These are phyloP conservation scores for Nomada ruficornis DNA, from an alignment of 2,888 invertebrate genomes.

Conservation along the genomic window DNA sequence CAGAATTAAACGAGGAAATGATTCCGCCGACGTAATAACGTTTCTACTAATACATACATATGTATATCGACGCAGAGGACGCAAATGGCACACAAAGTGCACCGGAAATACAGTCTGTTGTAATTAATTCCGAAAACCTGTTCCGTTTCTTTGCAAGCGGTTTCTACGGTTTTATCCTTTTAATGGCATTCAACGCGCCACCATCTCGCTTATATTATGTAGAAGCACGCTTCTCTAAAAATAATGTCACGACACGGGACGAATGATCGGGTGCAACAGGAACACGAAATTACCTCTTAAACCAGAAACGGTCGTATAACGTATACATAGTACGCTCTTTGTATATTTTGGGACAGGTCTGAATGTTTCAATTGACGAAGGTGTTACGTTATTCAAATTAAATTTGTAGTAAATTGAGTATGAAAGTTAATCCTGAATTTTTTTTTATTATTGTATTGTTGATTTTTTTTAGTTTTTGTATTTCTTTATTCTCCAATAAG, in stretches of 20 bases:
- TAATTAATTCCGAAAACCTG: conserved; percentile 23
- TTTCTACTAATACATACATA: not conserved
- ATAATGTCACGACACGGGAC: not conserved
- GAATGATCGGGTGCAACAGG: not conserved
- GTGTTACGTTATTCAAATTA: too few species aligned
- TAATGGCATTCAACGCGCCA: not conserved
- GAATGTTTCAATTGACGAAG: too few species aligned
- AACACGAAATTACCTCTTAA: not conserved
- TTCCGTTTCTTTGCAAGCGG: conserved; percentile 2
- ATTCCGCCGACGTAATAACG: not conserved
- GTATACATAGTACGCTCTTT: not conserved
- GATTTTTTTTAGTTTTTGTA: too few species aligned
- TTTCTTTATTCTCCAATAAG: too few species aligned
- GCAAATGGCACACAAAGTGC: conserved; percentile 13
- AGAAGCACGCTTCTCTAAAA: not conserved
- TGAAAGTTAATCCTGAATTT: too few species aligned
- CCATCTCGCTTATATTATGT: not conserved
- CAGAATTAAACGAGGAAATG: not conserved
- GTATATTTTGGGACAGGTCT: not conserved
- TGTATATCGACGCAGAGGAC: not conserved
- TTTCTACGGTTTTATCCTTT: conserved; percentile 12
- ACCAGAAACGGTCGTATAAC: not conserved
- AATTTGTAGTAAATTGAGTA: too few species aligned
- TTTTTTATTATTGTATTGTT: too few species aligned
- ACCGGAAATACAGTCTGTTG: conserved; percentile 2